Evolutionary conservation across 2,797 vertebrate species (phyloP), one percentile per base, ranked within the genome.

Genomic region (Macrochelys suwanniensis): DNA sequence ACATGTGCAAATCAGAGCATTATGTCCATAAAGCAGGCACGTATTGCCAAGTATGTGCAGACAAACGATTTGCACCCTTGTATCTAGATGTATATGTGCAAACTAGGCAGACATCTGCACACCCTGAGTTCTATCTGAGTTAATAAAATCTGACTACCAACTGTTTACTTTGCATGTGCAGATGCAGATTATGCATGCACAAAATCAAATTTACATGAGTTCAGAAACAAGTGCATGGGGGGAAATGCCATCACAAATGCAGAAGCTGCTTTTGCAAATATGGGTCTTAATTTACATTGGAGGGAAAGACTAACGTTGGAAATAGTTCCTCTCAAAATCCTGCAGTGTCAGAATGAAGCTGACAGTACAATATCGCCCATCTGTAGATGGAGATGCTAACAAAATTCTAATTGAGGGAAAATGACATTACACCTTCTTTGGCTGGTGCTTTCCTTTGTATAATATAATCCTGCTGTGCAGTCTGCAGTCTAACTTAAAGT

Each of bases 351-450:
- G 94, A 84, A 71, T 88, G 51, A 81, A 59, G 53, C 1, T 0
- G 1, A 0, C 59, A 33, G 80, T 21, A n/a, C 89, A 85, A 78
- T 37, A 8, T 82, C 59, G 53, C 0, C 0, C 50, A 54, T 33
- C 50, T 54, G 50, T 54, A 54, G 89, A 71, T 80, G 78, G 84
- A 84, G 80, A 92, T 94, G 42, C 89, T 92, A 95, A 96, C 94
- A 78, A 94, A 87, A 45, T 92, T 28, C 91, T 96, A 6, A 95
- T 94, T 80, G 92, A 94, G 82, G 85, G 85, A 90, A 93, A 97
- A 94, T 92, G 56, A 82, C 89, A 94, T 96, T 93, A 95, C 94
- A n/a, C 92, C 89, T 88, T 31, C 80, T 86, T 94, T 93, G 94
- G 82, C 89, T 94, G 82, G 80, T 92, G 94, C 85, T 96, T 42